Evolutionary conservation across 2,797 vertebrate genomes (phyloP), one percentile per base, ranked within the genome.

Genomic region (Scomberomorus guttatus): DNA sequence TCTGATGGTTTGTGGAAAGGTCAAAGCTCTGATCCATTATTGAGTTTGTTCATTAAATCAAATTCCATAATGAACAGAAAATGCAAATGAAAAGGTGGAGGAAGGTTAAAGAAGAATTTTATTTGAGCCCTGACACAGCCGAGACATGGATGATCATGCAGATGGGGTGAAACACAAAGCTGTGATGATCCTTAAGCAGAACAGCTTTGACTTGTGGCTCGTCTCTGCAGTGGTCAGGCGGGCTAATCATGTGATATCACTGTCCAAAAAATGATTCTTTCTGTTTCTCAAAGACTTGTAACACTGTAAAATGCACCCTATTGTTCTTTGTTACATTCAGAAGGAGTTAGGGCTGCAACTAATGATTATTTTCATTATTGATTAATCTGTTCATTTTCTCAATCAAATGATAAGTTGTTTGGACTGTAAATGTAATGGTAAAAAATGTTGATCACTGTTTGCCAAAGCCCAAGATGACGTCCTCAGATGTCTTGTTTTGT

Each of bases 11-110:
- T 62, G 25, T 20, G 24, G 4, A 66, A 72, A 74, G 75, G 71
- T 65, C 51, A 5, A 3, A 1, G 67, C 82, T 73, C 64, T 80
- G 76, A 76, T 76, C 20, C 22, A 50, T 82, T 76, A 87, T 83
- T 85, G 71, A 85, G 73, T 73, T 32, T 10, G 27, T 29, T 65
- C 37, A 71, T 76, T 78, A 73, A 71, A 82, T 71, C 71, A 71
- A 63, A 15, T 4, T 18, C 60, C n/a, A 13, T 78, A 74, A 76
- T 72, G 69, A 83, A 72, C 63, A 72, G 55, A 59, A 64, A 46
- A 84, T 80, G 79, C 63, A 78, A 74, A 89, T 75, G 32, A 59
- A 42, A 59, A 77, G 71, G 77, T 67, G 1, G 25, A 3, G 20
- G 72, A 82, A 82, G 80, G 84, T 82, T 25, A 66, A 8, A 6